Evolutionary conservation across 2,797 vertebrate species (phyloP).

Genomic region (Sciaenops ocellatus): DNA sequence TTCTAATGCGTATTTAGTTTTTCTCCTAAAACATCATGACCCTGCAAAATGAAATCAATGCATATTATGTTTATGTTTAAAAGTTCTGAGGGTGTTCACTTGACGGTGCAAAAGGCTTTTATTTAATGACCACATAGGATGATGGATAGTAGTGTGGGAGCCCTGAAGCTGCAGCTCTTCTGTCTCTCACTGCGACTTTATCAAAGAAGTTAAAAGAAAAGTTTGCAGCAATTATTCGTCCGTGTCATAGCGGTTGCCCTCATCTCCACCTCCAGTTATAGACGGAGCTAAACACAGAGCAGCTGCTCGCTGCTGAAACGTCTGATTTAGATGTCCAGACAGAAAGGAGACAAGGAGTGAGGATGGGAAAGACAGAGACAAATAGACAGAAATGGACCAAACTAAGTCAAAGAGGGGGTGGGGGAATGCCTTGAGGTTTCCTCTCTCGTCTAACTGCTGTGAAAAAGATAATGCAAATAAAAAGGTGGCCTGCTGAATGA

Average conservation of each 20-base stretch:
- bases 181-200: slow-evolving; percentile 48
- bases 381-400: slow-evolving; percentile 30
- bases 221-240: slow-evolving; percentile 62
- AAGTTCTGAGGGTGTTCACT: not conserved
- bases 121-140: slow-evolving; percentile 30
- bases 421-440: slow-evolving; percentile 59
- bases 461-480: slow-evolving; percentile 68
- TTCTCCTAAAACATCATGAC: not conserved
- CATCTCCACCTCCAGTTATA: slow-evolving; percentile 55
- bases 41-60: slow-evolving; percentile 23
- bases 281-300: slow-evolving; percentile 18
- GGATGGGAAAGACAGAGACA: slow-evolving; percentile 5
- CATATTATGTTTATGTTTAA: slow-evolving; percentile 9
- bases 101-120: slow-evolving; percentile 5
- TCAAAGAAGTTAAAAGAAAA: slow-evolving; percentile 50
- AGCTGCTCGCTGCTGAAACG: slow-evolving; percentile 16
- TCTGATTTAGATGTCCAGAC: slow-evolving; percentile 54
- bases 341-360: not conserved
- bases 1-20: not conserved
- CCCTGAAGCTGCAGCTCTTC: slow-evolving; percentile 22
- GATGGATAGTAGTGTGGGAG: slow-evolving; percentile 28
- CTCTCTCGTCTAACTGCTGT: slow-evolving; percentile 45
- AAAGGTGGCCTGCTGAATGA: slow-evolving; percentile 66
- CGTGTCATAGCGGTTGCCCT: slow-evolving; percentile 28
- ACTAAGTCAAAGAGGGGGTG: slow-evolving; percentile 18